phyloP scores from a whole-genome alignment of 2,113 vertebrate species.

The Okapia johnstoni region DNA sequence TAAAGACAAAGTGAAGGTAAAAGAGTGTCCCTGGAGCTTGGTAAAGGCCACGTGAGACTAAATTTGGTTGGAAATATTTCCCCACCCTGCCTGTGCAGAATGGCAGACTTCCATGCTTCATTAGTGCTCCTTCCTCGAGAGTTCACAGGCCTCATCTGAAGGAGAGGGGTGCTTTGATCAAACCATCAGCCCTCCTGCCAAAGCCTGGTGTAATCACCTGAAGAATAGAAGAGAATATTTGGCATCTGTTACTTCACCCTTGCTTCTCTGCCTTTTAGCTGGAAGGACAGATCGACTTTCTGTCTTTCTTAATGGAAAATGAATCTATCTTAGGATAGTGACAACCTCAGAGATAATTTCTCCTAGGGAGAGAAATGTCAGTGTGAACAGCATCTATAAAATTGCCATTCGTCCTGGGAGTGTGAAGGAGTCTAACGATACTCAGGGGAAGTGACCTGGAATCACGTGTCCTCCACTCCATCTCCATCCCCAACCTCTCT shows the following conservation, averaged over 20 bases:
- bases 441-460: constrained; percentile 9
- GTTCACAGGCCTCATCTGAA: constrained; percentile 23
- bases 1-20: constrained; percentile 52
- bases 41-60: background rate
- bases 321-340: constrained; percentile 49
- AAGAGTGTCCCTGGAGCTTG: background rate
- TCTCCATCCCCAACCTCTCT: background rate
- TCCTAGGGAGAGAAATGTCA: constrained; percentile 46
- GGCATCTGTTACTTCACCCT: constrained; percentile 27
- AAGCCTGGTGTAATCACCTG: constrained; percentile 38
- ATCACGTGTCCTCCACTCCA: background rate
- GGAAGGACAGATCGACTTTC: constrained; percentile 46
- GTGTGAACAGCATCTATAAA: constrained; percentile 49
- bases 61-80: constrained; percentile 45
- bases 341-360: constrained; percentile 53
- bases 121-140: constrained; percentile 32
- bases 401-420: constrained; percentile 29
- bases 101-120: background rate
- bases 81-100: background rate
- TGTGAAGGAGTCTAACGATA: background rate
- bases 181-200: constrained; percentile 45
- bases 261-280: constrained; percentile 38
- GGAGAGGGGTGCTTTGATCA: constrained; percentile 38
- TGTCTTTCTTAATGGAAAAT: constrained; percentile 62
- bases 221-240: constrained; percentile 18